Conservation (phyloP, 2,113 vertebrate species). For the Penelope pileata region DNA sequence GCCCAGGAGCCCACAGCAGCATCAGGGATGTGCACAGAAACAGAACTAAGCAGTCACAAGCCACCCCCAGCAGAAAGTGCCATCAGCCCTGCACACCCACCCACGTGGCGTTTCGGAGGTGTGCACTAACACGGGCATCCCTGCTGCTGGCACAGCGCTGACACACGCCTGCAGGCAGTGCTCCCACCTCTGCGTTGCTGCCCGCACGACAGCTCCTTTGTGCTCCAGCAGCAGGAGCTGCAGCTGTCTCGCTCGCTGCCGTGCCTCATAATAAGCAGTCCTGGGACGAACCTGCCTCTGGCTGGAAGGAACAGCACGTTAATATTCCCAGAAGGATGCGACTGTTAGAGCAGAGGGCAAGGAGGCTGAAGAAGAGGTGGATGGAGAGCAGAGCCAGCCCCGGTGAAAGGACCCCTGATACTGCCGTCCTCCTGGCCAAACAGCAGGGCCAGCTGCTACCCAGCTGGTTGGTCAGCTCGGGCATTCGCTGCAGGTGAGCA, state of each 20-base stretch:
- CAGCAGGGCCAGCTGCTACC: neutral
- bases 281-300: neutral
- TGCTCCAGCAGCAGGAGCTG: neutral
- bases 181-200: neutral
- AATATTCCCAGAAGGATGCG: neutral
- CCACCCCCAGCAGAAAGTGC: neutral
- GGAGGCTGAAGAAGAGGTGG: neutral
- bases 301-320: neutral
- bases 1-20: neutral
- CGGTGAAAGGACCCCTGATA: neutral
- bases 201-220: neutral
- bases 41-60: neutral
- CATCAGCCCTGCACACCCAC: fast-evolving
- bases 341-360: neutral
- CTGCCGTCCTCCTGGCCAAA: neutral
- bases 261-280: neutral
- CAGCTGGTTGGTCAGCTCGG: neutral
- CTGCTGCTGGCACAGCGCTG: neutral
- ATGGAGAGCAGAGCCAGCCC: neutral
- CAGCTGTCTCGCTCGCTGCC: neutral
- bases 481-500: neutral
- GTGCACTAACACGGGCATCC: neutral
- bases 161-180: neutral
- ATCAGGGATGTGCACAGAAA: fast-evolving
- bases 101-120: fast-evolving